Conservation (phyloP, 2,113 vertebrate species). For the Chloroceryle aenea region DNA sequence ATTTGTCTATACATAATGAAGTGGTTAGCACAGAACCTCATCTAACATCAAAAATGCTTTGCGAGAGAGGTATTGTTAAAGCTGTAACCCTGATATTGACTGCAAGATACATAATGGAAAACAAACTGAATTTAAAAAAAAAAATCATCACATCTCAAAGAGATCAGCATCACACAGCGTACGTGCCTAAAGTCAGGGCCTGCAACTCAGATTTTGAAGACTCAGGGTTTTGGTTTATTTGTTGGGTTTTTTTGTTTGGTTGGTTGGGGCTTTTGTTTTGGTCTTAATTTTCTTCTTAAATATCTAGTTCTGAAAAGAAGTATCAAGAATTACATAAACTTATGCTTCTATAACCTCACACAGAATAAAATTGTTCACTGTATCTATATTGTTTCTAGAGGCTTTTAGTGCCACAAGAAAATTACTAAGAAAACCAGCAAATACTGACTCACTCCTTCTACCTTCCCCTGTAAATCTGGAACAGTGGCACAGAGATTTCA, state of each 20-base stretch:
- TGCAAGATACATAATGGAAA: not conserved
- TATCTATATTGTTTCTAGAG: not conserved
- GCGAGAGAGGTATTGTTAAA: not conserved
- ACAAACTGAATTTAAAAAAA: not conserved
- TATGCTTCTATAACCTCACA: not conserved
- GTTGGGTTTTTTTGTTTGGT: too few relatives aligned
- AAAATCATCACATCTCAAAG: not conserved
- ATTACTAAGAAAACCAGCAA: not conserved
- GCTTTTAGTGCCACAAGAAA: not conserved
- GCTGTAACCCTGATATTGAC: not conserved
- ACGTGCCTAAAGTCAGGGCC: not conserved
- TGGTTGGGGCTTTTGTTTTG: too few relatives aligned
- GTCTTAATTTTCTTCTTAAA: not conserved
- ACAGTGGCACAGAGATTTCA: not conserved
- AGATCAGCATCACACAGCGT: not conserved
- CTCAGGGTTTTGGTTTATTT: too few relatives aligned
- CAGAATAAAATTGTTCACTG: not conserved
- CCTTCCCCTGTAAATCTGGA: not conserved
- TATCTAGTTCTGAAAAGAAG: not conserved
- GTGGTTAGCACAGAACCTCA: not conserved
- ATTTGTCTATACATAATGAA: not conserved
- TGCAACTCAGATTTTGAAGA: not conserved
- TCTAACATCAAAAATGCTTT: not conserved
- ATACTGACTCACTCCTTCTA: not conserved
- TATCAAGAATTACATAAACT: not conserved